These are phyloP conservation scores for Drosophila virilis DNA, from an alignment of 1,140 invertebrate species.

Conservation along the genomic window DNA sequence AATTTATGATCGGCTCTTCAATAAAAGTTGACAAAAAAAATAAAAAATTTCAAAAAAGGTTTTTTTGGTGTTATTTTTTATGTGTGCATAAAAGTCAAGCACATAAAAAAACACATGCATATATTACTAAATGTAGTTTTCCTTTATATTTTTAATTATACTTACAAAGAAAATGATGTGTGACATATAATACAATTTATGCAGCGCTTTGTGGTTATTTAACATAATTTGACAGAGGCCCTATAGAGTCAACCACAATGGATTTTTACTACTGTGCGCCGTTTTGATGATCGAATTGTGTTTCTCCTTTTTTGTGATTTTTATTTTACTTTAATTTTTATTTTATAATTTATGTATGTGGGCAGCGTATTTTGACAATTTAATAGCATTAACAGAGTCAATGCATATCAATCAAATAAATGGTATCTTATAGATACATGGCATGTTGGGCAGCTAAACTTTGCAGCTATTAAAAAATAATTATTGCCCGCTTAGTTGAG, in stretches of 20 bases:
- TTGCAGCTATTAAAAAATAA: slow-evolving; percentile 67
- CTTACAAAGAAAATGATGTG: slow-evolving; percentile 52
- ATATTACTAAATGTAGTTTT: slow-evolving; percentile 51
- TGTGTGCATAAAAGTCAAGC: slow-evolving; percentile 38
- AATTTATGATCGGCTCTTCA: slow-evolving; percentile 63
- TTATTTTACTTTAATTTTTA: slow-evolving; percentile 18
- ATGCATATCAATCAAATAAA: slow-evolving; percentile 62
- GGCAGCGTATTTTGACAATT: slow-evolving; percentile 72
- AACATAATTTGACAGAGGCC: slow-evolving; percentile 63
- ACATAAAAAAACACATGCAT: slow-evolving; percentile 29
- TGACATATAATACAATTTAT: slow-evolving; percentile 75
- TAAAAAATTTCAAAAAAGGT: slow-evolving; percentile 13
- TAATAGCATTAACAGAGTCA: slow-evolving; percentile 54
- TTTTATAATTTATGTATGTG: slow-evolving; percentile 64
- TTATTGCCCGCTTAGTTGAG: slow-evolving; percentile 66
- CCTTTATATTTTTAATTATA: slow-evolving; percentile 75
- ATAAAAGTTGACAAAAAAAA: slow-evolving; percentile 43
- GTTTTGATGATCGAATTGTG: slow-evolving; percentile 41
- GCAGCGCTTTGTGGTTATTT: slow-evolving; percentile 70
- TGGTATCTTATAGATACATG: slow-evolving; percentile 34
- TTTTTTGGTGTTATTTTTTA: slow-evolving; percentile 28
- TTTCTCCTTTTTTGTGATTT: slow-evolving; percentile 26
- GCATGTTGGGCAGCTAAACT: slow-evolving; percentile 31
- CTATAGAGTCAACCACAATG: slow-evolving; percentile 50
- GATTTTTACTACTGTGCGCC: slow-evolving; percentile 65